A percentile compares a stretch with the other conserved stretches of the same genome.
These are phyloP conservation scores for Crocodylus rhombifer DNA, from an alignment of 2,797 vertebrate species.

Conservation along the genomic window DNA sequence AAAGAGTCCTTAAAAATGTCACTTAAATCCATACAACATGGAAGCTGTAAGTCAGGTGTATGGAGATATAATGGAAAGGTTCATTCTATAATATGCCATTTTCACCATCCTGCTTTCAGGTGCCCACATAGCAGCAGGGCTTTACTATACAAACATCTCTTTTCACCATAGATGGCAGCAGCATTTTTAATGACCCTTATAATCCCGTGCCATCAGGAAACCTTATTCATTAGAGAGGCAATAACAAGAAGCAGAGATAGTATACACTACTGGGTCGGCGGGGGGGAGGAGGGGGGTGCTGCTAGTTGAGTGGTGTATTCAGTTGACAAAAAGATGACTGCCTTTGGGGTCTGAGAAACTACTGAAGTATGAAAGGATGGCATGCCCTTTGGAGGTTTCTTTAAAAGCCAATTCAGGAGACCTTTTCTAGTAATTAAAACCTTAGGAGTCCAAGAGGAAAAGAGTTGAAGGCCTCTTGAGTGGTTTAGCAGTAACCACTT, in stretches of 20 bases:
- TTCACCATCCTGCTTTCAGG: background rate
- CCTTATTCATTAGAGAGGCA: background rate
- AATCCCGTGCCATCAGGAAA: background rate
- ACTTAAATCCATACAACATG: background rate
- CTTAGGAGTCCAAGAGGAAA: too few species aligned
- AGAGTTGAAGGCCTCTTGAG: too few species aligned
- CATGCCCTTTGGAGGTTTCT: too few species aligned
- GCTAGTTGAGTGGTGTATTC: background rate
- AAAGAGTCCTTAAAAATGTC: background rate
- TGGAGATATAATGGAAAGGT: background rate
- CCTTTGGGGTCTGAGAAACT: background rate
- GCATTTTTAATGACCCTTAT: background rate
- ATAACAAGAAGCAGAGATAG: background rate
- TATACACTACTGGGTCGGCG: background rate
- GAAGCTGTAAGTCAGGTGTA: background rate
- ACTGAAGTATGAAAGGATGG: background rate
- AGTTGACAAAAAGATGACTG: background rate
- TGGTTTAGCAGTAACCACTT: background rate
- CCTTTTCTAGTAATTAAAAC: too few species aligned
- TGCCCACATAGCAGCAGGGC: background rate
- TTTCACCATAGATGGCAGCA: background rate
- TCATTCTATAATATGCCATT: fast-evolving
- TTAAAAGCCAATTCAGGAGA: too few species aligned
- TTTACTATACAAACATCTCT: background rate
- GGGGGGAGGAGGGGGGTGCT: background rate